Conservation (phyloP, 2,797 vertebrate species). For the Chloroceryle inda region DNA sequence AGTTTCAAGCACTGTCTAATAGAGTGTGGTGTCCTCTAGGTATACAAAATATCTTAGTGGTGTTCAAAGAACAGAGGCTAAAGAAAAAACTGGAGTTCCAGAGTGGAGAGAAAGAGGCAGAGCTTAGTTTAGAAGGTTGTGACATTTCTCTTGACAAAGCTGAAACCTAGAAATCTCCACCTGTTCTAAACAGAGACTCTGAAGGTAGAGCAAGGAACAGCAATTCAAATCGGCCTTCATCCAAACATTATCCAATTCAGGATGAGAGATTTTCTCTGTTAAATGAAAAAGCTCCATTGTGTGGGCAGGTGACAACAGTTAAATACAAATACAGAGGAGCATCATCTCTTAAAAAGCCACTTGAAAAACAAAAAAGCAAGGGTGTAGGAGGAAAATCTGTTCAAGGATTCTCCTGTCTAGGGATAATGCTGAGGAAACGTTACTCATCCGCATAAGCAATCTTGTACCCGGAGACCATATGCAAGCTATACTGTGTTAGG, state of each 20-base stretch:
- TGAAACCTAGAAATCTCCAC: neutral
- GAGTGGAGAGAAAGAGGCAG: neutral
- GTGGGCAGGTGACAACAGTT: neutral
- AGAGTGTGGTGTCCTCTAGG: neutral
- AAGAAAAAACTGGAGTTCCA: neutral
- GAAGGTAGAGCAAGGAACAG: neutral
- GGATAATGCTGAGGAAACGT: neutral
- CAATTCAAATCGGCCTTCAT: neutral
- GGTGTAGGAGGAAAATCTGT: neutral
- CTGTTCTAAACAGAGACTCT: neutral
- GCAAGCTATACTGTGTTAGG: fast-evolving
- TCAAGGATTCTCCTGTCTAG: neutral
- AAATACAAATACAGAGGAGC: neutral
- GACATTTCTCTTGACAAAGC: neutral
- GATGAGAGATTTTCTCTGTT: neutral
- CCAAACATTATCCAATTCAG: neutral
- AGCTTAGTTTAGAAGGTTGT: neutral
- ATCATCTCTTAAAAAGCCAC: neutral
- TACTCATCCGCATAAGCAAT: neutral
- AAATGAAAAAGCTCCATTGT: neutral
- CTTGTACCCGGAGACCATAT: no score
- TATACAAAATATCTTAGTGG: neutral
- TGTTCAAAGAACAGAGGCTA: neutral
- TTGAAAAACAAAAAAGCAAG: neutral
- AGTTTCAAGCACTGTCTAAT: neutral